A percentile compares a stretch with the other conserved stretches of the same genome.
Conservation (phyloP, 1,140 invertebrate species). For the Drusus annulatus region DNA sequence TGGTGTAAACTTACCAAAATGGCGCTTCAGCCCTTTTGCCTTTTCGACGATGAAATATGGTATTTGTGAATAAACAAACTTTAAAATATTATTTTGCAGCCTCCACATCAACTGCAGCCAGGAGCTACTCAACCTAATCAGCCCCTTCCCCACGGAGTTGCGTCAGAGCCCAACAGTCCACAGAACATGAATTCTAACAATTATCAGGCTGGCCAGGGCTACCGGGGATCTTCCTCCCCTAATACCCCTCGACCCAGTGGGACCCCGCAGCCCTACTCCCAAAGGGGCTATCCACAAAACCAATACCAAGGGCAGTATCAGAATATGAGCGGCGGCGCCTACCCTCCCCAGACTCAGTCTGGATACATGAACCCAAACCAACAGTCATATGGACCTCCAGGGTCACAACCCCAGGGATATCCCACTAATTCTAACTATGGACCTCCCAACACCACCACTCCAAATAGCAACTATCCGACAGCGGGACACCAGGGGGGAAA, state of each 20-base stretch:
- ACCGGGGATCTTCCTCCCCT: slow-evolving; percentile 66
- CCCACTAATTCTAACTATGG: slow-evolving; percentile 70
- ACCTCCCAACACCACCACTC: slow-evolving; percentile 69
- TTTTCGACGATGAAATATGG: too few species aligned
- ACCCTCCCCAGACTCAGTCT: slow-evolving; percentile 66
- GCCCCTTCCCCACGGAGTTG: slow-evolving; percentile 61
- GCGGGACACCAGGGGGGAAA: slow-evolving; percentile 67
- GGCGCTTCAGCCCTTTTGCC: too few species aligned
- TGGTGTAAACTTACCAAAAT: too few species aligned
- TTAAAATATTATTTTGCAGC: slow-evolving; percentile 61
- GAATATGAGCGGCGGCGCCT: slow-evolving; percentile 63
- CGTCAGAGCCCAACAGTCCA: slow-evolving; percentile 63
- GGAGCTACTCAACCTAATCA: slow-evolving; percentile 63
- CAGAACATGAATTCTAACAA: slow-evolving; percentile 61
- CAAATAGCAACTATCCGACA: slow-evolving; percentile 67
- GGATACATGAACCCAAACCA: slow-evolving; percentile 65
- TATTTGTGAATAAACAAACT: not conserved
- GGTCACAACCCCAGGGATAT: slow-evolving; percentile 68
- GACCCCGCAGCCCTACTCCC: slow-evolving; percentile 69
- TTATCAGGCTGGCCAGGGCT: slow-evolving; percentile 56
- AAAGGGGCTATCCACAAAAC: slow-evolving; percentile 69
- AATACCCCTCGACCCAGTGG: slow-evolving; percentile 62
- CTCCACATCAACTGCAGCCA: slow-evolving; percentile 67
- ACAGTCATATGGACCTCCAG: slow-evolving; percentile 70
- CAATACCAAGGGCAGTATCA: slow-evolving; percentile 72